Base-by-base conservation (phyloP, 1,140 invertebrate species). In the Leptinotarsa defecta region DNA sequence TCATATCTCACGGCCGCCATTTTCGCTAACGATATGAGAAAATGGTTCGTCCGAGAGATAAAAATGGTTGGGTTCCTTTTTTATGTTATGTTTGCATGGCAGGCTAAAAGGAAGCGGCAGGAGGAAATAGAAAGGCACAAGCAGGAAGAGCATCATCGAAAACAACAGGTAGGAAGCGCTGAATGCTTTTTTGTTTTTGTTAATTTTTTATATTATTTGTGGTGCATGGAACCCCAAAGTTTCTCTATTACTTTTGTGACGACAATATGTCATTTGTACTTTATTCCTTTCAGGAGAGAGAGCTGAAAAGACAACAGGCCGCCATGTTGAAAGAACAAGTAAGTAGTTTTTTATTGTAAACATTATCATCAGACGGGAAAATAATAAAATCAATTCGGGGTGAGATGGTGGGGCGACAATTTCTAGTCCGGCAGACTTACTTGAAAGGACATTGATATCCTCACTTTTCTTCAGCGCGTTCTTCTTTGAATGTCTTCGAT, bases 301-400 rank as follows among this genome's bases (percentile, higher is more conserved):
- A 96, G 87, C 86, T 95, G 83, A 95, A 95, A 86, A 88, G 94
- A 82, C 94, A 95, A 84, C 94, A 96, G 86, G 92, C 94, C 75
- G 91, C 94, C 49, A 89, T 95, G 83, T 86, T 95, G 72, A 96
- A 95, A 87, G 95, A 96, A 88, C 95, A 96, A 93, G 94, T 96
- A 89, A 88, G 87, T 86, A 69, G 34, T 43, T 43, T 11, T 43
- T 43, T 2, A 3, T 43, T 11, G 3, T 43, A 43, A 11, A 43
- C 34, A 11, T 43, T 11, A 43, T 43, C 3, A 43, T 43, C 34
- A 0, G 34, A 11, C 8, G 34, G 3, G 11, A 43, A 43, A 43
- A 43, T 43, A 43, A 43, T 43, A 3, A 43, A 43, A 3, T 43
- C 6, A 11, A 43, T 27, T 27, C 27, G 27, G 8, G 8, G 34